Evolutionary conservation across 1,140 invertebrate genomes (phyloP).

Genomic region (Lepidostoma basale): DNA sequence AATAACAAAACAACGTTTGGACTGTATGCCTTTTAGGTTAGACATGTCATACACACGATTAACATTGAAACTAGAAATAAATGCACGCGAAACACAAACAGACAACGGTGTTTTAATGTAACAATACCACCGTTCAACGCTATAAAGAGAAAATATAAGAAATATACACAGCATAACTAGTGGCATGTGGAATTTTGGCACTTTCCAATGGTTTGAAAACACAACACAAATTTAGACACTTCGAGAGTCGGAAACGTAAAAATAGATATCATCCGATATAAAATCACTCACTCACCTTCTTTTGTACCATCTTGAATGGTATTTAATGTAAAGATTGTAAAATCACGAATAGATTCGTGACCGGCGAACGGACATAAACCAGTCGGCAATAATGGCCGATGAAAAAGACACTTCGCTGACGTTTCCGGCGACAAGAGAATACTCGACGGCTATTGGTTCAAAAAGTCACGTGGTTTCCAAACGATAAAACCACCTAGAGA

Average conservation of each 20-base stretch:
- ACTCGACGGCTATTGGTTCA: slow-evolving; percentile 20
- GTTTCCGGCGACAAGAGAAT: slow-evolving; percentile 27
- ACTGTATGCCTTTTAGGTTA: no score
- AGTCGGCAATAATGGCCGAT: slow-evolving; percentile 61
- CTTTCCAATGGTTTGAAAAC: not conserved
- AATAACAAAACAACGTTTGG: no score
- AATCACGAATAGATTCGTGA: slow-evolving; percentile 60
- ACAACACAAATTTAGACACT: slow-evolving; percentile 2
- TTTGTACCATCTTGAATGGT: slow-evolving; percentile 60
- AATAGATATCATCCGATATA: slow-evolving; percentile 5
- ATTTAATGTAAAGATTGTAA: slow-evolving; percentile 56
- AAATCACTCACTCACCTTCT: slow-evolving; percentile 54
- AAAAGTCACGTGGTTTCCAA: slow-evolving; percentile 25
- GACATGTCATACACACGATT: no score
- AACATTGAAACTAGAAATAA: no score
- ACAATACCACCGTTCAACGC: not conserved
- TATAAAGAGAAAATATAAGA: not conserved
- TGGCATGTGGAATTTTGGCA: slow-evolving; percentile 23
- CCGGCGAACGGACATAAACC: slow-evolving; percentile 54
- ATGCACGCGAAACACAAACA: no score
- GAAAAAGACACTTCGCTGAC: slow-evolving; percentile 52
- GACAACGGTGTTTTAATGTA: no score
- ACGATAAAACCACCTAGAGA: not conserved
- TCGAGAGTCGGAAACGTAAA: not conserved
- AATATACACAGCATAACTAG: not conserved